A percentile compares a stretch with the other conserved stretches of the same genome.
phyloP scores from a whole-genome alignment of 30 jellyfish, hydroid and myxozoan genomes.

The Rhopilema esculentum region DNA sequence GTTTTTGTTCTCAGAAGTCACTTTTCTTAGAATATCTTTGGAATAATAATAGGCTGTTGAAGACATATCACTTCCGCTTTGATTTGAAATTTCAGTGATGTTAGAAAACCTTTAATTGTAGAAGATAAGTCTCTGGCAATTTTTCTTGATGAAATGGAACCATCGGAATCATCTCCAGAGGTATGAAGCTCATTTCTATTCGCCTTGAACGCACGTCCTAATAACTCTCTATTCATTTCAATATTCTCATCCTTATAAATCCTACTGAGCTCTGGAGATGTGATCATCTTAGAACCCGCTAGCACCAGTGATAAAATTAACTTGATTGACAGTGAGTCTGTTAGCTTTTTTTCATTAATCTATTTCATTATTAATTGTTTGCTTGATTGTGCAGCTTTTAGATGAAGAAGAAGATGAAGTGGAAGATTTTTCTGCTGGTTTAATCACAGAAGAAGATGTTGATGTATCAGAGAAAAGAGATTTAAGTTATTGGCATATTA shows the following conservation, averaged over 20 bases:
- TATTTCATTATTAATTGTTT: not conserved
- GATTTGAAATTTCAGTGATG: not conserved
- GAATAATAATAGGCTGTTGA: too few relatives aligned
- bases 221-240: too few relatives aligned
- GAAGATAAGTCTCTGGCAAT: slow-evolving; percentile 81
- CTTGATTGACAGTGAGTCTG: too few relatives aligned
- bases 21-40: too few relatives aligned
- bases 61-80: not conserved
- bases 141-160: slow-evolving; percentile 73
- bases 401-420: slow-evolving; percentile 74
- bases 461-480: slow-evolving; percentile 73
- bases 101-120: slow-evolving; percentile 10
- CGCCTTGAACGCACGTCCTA: too few relatives aligned
- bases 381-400: slow-evolving; percentile 34
- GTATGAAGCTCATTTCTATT: slow-evolving; percentile 3
- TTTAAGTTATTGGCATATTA: slow-evolving; percentile 87
- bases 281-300: too few relatives aligned
- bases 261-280: too few relatives aligned
- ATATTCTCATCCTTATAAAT: too few relatives aligned
- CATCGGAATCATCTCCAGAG: slow-evolving; percentile 61
- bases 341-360: not conserved
- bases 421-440: slow-evolving; percentile 36
- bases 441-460: slow-evolving; percentile 50
- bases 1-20: too few relatives aligned
- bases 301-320: too few relatives aligned